Evolutionary conservation across 2,888 invertebrate species (phyloP).

Genomic region (Hedychridium roseum): DNA sequence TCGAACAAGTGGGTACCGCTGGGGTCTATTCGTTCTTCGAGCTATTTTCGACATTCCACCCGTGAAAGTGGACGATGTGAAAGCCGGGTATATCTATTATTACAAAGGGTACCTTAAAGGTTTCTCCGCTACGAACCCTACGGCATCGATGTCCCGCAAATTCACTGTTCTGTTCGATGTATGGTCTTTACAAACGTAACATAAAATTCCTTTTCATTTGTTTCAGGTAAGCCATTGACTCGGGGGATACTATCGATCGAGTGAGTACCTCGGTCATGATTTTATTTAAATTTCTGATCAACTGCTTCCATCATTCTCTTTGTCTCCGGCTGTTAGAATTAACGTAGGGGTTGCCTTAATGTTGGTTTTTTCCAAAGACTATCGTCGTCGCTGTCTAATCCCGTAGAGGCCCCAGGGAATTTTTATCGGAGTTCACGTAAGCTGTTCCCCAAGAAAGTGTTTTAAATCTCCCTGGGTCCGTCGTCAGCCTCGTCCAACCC

Average conservation of each 20-base stretch:
- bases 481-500: slow-evolving; percentile 18
- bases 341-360: too few species aligned
- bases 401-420: slow-evolving; percentile 29
- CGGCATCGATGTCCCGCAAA: too few species aligned
- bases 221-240: too few species aligned
- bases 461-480: slow-evolving; percentile 34
- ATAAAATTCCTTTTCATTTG: too few species aligned
- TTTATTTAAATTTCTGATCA: too few species aligned
- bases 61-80: slow-evolving; percentile 12
- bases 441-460: slow-evolving; percentile 26
- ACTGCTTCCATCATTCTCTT: too few species aligned
- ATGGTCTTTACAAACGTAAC: too few species aligned
- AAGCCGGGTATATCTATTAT: slow-evolving; percentile 36
- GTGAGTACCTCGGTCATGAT: too few species aligned
- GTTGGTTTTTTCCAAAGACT: slow-evolving; percentile 19
- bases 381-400: slow-evolving; percentile 29
- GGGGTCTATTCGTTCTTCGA: slow-evolving; percentile 41
- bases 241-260: too few species aligned
- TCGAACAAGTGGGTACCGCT: slow-evolving; percentile 38
- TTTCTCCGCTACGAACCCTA: too few species aligned
- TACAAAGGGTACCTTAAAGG: slow-evolving; percentile 27
- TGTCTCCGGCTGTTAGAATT: too few species aligned
- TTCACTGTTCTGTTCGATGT: too few species aligned
- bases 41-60: slow-evolving; percentile 29
- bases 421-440: slow-evolving; percentile 6